Conservation (phyloP, 2,888 invertebrate genomes). For the Drosophila mimetica region DNA sequence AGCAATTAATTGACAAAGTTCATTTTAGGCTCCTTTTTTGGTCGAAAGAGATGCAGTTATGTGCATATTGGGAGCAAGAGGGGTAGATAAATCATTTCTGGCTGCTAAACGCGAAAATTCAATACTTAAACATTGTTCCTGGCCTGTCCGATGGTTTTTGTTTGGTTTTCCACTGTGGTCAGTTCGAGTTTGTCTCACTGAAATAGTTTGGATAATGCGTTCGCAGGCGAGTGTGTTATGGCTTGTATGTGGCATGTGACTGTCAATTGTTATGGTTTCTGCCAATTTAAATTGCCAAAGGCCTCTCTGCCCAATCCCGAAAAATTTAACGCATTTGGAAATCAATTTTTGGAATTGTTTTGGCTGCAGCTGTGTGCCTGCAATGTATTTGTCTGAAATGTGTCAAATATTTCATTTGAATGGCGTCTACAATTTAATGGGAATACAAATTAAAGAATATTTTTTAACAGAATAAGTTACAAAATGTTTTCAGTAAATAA, state of each 20-base stretch:
- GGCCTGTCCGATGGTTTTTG: constrained; percentile 16
- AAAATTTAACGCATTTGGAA: constrained; percentile 28
- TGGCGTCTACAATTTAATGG: constrained; percentile 7
- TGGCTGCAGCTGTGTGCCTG: constrained; percentile 14
- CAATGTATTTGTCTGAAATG: constrained; percentile 30
- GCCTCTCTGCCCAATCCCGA: not conserved
- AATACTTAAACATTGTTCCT: constrained; percentile 66
- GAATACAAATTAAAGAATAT: not conserved
- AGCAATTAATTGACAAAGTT: constrained; percentile 79
- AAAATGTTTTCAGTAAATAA: not conserved
- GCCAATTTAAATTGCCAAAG: constrained; percentile 54
- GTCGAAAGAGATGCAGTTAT: not conserved
- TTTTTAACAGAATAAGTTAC: not conserved
- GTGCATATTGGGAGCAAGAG: constrained; percentile 3
- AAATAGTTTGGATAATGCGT: constrained; percentile 38
- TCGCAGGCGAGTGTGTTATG: constrained; percentile 36
- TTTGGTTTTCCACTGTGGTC: constrained; percentile 60
- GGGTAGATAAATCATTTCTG: constrained; percentile 44
- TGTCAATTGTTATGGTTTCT: constrained; percentile 68
- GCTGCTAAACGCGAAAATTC: constrained; percentile 58
- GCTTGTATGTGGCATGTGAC: constrained; percentile 74
- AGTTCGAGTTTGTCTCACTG: constrained; percentile 56
- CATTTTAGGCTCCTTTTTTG: constrained; percentile 64
- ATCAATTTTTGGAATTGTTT: constrained; percentile 36
- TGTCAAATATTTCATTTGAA: constrained; percentile 35